Evolutionary conservation across 2,113 vertebrate genomes (phyloP).

Genomic region (Notothenia coriiceps): DNA sequence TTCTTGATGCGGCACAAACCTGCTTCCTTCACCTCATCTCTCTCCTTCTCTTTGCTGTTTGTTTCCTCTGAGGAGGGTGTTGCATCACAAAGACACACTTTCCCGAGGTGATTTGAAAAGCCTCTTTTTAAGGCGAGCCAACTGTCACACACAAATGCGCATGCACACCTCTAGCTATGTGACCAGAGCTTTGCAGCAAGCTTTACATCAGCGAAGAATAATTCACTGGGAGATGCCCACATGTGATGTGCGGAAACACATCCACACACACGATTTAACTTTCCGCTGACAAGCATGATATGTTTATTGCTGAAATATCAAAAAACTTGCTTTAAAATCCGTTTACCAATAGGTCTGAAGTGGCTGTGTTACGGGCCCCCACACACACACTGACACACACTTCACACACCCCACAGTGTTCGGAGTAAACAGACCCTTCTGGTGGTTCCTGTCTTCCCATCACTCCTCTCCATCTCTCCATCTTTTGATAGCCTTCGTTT

Average conservation of each 20-base stretch:
- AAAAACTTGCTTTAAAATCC: slow-evolving; percentile 5
- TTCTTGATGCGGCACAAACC: background rate
- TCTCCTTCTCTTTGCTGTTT: slow-evolving; percentile 39
- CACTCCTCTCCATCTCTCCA: slow-evolving; percentile 37
- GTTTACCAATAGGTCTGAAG: slow-evolving; percentile 1
- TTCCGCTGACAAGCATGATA: background rate
- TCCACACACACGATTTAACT: background rate
- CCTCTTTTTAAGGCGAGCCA: slow-evolving; percentile 58
- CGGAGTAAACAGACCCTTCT: slow-evolving; percentile 31
- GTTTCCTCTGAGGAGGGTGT: slow-evolving; percentile 45
- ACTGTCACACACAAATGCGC: slow-evolving; percentile 49
- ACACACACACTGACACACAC: slow-evolving; percentile 7
- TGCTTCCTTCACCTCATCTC: slow-evolving; percentile 14
- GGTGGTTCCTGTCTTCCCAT: slow-evolving; percentile 20
- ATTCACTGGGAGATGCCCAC: background rate
- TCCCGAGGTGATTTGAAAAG: slow-evolving; percentile 43
- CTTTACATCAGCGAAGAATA: no score
- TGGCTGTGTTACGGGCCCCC: background rate
- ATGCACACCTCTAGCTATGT: slow-evolving; percentile 46
- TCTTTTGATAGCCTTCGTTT: slow-evolving; percentile 45
- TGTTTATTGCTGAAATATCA: slow-evolving; percentile 33
- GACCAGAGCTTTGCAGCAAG: slow-evolving; percentile 34
- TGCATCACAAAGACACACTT: slow-evolving; percentile 50
- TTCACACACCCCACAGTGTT: slow-evolving; percentile 35
- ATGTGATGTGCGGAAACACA: background rate